phyloP scores from a whole-genome alignment of 92 coral and sea anemone species.

The Zoanthus sansibaricus region DNA sequence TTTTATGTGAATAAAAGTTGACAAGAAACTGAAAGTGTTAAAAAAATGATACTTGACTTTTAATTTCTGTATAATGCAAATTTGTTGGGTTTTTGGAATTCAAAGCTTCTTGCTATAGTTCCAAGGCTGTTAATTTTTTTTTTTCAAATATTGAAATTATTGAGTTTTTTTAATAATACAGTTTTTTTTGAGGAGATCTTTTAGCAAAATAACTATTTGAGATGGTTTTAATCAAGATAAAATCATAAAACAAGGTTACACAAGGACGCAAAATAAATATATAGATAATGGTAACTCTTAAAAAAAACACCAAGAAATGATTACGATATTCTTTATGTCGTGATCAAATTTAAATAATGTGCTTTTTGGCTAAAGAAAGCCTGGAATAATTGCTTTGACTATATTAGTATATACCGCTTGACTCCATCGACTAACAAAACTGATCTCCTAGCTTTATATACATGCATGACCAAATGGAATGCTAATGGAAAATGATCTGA shows the following conservation, averaged over 20 bases:
- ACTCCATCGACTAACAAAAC: background rate
- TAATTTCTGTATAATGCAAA: too few relatives aligned
- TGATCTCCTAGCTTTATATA: background rate
- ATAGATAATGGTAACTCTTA: background rate
- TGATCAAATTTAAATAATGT: background rate
- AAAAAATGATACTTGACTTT: too few relatives aligned
- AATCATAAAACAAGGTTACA: background rate
- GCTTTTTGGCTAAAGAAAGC: background rate
- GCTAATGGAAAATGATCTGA: slow-evolving; percentile 1
- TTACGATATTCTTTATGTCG: background rate
- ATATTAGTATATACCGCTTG: background rate
- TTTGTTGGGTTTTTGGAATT: too few relatives aligned
- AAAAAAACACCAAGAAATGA: background rate
- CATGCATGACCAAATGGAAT: background rate
- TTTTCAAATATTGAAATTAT: background rate
- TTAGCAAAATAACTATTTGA: background rate
- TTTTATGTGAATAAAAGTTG: too few relatives aligned
- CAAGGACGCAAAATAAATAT: background rate
- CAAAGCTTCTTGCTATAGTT: too few relatives aligned
- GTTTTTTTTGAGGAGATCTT: background rate
- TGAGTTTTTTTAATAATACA: background rate
- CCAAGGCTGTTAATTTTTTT: too few relatives aligned
- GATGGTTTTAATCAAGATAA: background rate
- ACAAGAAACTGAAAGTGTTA: too few relatives aligned
- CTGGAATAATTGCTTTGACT: background rate